Evolutionary conservation across 2,797 vertebrate species (phyloP).

Genomic region (Scyliorhinus canicula): DNA sequence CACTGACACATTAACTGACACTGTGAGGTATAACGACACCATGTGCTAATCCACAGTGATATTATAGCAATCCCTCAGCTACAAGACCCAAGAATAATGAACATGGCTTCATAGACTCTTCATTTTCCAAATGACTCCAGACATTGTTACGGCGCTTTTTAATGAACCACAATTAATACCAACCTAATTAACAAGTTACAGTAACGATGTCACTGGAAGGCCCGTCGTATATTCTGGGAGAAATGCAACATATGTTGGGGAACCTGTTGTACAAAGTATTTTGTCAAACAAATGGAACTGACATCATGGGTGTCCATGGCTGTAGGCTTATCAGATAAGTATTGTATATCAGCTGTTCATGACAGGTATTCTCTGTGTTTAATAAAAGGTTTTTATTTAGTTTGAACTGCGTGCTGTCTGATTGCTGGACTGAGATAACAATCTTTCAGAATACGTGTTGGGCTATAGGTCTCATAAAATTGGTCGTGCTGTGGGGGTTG

Average conservation of each 20-base stretch:
- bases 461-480: background rate
- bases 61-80: background rate
- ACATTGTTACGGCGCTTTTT: background rate
- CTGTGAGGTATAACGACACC: background rate
- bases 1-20: background rate
- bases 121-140: constrained; percentile 17
- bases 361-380: background rate
- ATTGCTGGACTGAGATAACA: background rate
- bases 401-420: background rate
- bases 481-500: background rate
- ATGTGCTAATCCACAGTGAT: background rate
- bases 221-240: background rate
- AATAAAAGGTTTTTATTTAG: background rate
- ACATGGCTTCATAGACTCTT: background rate
- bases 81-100: background rate
- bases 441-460: background rate
- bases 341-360: background rate
- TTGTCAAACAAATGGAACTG: background rate
- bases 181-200: constrained; percentile 32
- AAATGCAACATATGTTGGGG: constrained; percentile 29
- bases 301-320: background rate
- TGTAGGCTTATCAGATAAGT: background rate
- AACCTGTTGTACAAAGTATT: constrained; percentile 19
- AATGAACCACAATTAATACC: constrained; percentile 32
- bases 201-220: background rate